Base-by-base conservation (phyloP, 2,797 vertebrate genomes). In the Cheracebus regulus region DNA sequence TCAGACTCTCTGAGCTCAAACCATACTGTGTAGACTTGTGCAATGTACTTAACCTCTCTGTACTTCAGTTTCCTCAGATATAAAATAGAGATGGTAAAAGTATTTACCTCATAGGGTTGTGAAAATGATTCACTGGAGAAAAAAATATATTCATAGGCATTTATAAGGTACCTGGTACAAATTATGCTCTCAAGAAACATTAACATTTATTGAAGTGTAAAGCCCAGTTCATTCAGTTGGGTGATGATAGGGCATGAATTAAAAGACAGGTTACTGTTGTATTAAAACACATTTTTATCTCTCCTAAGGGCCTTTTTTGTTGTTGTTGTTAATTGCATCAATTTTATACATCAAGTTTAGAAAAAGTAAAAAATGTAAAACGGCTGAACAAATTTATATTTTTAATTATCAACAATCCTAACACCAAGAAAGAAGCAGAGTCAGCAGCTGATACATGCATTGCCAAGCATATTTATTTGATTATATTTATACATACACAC, bases 31-130 rank as follows among this genome's bases (percentile, higher is more conserved):
- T 41, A 80, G 13, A 52, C 50, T 81, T 76, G 24, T 64, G 17
- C 4, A 85, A 58, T 39, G 95, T 48, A 70, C 7, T 67, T 88
- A 58, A 79, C 33, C 20, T 95, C 30, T 95, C 30, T 94, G 24
- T 64, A 4, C 26, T 85, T 76, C 33, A 14, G 2, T 87, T 93
- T 97, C 61, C 50, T 87, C n/a, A 75, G 1, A 52, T 15, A 44
- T 48, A 46, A 46, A 64, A 61, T 26, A 50, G 5, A 7, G 57
- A 57, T 67, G 90, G 52, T 28, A 41, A 61, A 36, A 75, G 50
- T 36, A 22, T 6, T 64, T 46, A 64, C 22, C 2, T 84, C 46
- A 36, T 1, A 19, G 22, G 1, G 5, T 4, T 70, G 3, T 44
- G 85, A 33, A 70, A 85, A 80, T 39, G 24, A 58, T 82, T 88